Conservation (phyloP, 2,797 vertebrate genomes). For the Sebastes baramenuke region DNA sequence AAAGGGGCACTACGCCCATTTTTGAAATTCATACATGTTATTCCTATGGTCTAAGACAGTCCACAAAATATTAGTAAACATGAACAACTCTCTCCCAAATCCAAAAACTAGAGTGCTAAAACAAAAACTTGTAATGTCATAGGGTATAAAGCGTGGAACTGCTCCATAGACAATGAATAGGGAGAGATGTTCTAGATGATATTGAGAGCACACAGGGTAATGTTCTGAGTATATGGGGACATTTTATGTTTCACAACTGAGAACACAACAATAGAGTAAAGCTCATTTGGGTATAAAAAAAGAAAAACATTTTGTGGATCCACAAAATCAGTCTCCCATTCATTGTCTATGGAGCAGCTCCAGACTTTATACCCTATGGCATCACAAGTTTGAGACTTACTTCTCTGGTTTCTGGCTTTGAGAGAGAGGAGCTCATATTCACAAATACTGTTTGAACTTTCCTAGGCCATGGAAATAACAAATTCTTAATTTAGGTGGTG, state of each 20-base stretch:
- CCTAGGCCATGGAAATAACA: not conserved
- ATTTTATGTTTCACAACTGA: not conserved
- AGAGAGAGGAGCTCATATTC: not conserved
- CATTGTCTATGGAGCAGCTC: not conserved
- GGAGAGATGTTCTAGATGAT: not conserved
- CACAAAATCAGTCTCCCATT: not conserved
- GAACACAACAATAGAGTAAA: not conserved
- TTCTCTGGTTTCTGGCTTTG: not conserved
- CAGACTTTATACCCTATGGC: not conserved
- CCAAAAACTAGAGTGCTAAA: not conserved
- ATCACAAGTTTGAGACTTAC: not conserved
- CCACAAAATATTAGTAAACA: not conserved
- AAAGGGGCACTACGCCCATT: not conserved
- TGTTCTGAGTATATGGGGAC: not conserved
- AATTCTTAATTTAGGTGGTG: not conserved
- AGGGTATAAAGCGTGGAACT: too few species aligned
- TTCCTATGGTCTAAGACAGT: not conserved
- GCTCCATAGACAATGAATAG: too few species aligned
- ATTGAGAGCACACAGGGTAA: not conserved
- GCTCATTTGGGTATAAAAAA: not conserved
- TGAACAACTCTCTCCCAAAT: not conserved
- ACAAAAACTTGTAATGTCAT: not conserved
- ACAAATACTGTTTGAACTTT: not conserved
- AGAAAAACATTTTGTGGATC: fast-evolving
- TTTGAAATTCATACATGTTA: not conserved